Evolutionary conservation across 2,888 invertebrate genomes (phyloP), one percentile per base, ranked within the genome.

Genomic region (Diarsia mendica): DNA sequence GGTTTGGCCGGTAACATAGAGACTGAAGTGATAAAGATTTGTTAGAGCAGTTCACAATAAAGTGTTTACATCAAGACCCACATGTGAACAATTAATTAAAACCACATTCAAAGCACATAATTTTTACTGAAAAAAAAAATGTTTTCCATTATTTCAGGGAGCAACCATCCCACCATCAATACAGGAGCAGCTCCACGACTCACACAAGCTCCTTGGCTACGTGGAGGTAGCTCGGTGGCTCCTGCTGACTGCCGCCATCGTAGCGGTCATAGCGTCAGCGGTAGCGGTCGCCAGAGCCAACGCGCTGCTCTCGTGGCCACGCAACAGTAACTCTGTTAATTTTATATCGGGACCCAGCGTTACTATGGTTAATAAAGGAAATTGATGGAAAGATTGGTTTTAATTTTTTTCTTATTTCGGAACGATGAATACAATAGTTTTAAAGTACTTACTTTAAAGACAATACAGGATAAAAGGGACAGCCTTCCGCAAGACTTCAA

Each of bases 191-290:
- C 87, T 97, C 20, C 90, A 81, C 0, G 86, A 90, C 4, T 93
- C 95, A 0, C 95, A 96, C 87, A 89, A 86, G 0, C 86, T 95
- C 33, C 87, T 97, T 0, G 86, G 90, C 15, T 93, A 95, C 87
- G 93, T 95, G 23, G 94, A 95, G 60, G 85, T 91, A 0, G 85
- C 93, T 0, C 93, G 96, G 46, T 97, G 97, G 97, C 61, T 93
- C 5, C 66, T 97, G 0, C 90, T 97, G 0, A 91, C 90, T 0
- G 51, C 89, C 0, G 94, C 96, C 0, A 66, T 96, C 0, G 44
- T 92, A 0, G 85, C 90, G 0, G 77, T 89, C 0, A 10, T 91
- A 0, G 83, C 82, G 0, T 89, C 92, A 3, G 90, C 89, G 0
- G 80, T 88, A 1, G 79, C 88, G 0, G 87, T 92, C 8, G 91